These are phyloP conservation scores for Heteractis magnifica DNA, from an alignment of 92 coral and sea anemone genomes.

Conservation along the genomic window DNA sequence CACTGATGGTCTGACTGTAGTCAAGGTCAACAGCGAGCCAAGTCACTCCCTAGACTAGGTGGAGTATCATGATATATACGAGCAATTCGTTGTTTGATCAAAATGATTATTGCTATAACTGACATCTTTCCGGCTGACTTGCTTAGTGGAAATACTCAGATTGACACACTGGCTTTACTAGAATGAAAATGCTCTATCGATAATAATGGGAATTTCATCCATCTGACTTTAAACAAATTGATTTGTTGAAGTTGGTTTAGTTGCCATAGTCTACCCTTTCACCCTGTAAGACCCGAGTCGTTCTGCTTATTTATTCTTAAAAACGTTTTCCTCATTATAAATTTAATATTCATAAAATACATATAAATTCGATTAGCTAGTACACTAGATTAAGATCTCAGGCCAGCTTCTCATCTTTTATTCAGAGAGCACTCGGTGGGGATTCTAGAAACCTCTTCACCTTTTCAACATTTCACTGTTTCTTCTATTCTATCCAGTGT, in stretches of 20 bases:
- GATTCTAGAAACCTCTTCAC: neutral
- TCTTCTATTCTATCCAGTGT: too few species aligned
- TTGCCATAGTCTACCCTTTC: too few species aligned
- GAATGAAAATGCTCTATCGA: neutral
- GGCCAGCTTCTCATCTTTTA: slow-evolving; percentile 1
- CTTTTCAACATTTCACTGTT: neutral
- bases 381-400: neutral
- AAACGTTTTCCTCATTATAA: neutral
- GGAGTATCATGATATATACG: neutral
- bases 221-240: too few species aligned
- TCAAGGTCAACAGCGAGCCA: neutral
- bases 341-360: neutral
- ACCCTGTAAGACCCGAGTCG: too few species aligned
- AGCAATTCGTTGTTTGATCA: neutral
- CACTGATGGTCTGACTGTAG: neutral
- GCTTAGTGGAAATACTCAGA: neutral
- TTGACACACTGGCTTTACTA: too few species aligned
- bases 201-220: neutral
- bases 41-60: neutral
- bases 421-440: neutral
- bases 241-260: too few species aligned
- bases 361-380: neutral
- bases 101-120: neutral
- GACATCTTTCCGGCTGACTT: neutral
- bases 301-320: neutral